Percentiles rank a stretch among this genome's conserved stretches.
phyloP scores from a whole-genome alignment of 2,888 invertebrate species.

The Acholoe squamosa region DNA sequence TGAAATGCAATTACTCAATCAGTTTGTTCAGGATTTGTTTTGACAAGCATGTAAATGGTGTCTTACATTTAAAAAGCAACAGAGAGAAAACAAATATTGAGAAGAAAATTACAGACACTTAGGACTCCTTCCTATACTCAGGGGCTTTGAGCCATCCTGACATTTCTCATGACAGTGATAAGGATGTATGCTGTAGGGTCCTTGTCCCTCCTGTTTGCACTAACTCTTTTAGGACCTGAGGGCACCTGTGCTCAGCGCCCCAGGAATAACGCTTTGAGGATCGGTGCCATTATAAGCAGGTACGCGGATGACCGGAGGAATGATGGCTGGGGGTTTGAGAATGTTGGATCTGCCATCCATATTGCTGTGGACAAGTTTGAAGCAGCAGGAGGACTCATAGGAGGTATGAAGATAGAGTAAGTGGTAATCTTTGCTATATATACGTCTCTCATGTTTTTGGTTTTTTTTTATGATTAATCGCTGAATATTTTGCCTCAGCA shows the following conservation, averaged over 20 bases:
- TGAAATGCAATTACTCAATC: no score
- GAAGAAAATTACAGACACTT: no score
- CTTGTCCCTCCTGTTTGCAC: background rate
- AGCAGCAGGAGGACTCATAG: conserved; percentile 30
- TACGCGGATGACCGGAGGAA: conserved; percentile 41
- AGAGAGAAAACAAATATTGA: no score
- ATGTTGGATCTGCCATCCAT: conserved; percentile 24
- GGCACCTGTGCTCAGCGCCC: background rate
- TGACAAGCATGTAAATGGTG: no score
- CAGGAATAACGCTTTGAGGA: conserved; percentile 5
- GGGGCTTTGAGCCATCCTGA: background rate
- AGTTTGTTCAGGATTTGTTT: no score
- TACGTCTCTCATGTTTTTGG: no score
- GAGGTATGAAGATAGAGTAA: conserved; percentile 46
- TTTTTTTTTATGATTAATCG: no score
- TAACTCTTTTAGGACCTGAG: background rate
- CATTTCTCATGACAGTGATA: background rate
- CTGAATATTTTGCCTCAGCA: no score
- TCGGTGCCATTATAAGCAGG: conserved; percentile 4
- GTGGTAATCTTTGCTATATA: background rate
- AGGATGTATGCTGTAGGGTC: no score
- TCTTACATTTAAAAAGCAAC: no score
- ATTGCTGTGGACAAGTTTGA: conserved; percentile 49
- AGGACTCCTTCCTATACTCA: no score
- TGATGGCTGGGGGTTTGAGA: conserved; percentile 56